Evolutionary conservation across 1,140 invertebrate species (phyloP).

Genomic region (Heliconius nattereri): DNA sequence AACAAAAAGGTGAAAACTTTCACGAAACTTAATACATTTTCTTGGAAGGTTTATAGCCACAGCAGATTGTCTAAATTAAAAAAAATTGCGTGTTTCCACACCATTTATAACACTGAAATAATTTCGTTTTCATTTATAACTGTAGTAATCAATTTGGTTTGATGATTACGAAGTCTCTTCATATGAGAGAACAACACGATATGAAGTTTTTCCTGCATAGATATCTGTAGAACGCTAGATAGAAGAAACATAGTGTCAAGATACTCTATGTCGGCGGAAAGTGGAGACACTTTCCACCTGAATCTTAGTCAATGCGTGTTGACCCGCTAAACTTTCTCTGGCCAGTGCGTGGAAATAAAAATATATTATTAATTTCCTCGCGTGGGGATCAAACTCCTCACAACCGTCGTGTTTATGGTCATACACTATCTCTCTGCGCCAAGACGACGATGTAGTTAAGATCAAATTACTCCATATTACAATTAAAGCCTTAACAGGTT

Average conservation of each 20-base stretch:
- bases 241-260: neutral
- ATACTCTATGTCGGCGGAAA: neutral
- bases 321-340: too few relatives aligned
- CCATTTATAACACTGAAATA: conserved; percentile 20
- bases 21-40: neutral
- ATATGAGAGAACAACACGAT: neutral
- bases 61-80: neutral
- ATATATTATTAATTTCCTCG: too few relatives aligned
- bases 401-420: too few relatives aligned
- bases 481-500: neutral
- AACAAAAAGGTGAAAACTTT: neutral
- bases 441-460: too few relatives aligned
- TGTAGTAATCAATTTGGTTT: neutral
- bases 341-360: too few relatives aligned
- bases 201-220: neutral
- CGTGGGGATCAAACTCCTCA: too few relatives aligned
- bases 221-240: neutral
- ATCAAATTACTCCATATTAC: neutral
- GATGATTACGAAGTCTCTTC: neutral
- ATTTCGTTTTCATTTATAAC: conserved; percentile 16
- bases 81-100: conserved; percentile 7
- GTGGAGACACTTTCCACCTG: neutral
- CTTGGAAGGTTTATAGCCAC: neutral
- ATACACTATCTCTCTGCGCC: too few relatives aligned
- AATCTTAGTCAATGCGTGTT: too few relatives aligned